phyloP scores from a whole-genome alignment of 92 coral and sea anemone species.

The Heliopora coerulea region DNA sequence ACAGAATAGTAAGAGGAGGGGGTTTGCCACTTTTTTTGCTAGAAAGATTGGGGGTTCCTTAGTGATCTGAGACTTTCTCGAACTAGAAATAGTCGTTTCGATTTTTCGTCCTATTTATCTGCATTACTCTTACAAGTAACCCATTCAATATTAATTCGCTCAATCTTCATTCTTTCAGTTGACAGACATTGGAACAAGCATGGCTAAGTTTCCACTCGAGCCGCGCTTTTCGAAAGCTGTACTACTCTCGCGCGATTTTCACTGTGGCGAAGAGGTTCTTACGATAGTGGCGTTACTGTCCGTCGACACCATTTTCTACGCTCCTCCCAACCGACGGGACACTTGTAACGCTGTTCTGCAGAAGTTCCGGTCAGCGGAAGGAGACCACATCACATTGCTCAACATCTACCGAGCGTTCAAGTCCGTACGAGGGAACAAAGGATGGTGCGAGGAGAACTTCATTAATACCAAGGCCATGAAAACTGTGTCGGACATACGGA shows the following conservation, averaged over 20 bases:
- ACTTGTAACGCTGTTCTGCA: slow-evolving; percentile 74
- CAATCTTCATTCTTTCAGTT: slow-evolving; percentile 64
- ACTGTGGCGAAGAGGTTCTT: slow-evolving; percentile 85
- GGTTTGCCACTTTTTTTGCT: too few relatives aligned
- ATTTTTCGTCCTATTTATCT: too few relatives aligned
- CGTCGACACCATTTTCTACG: slow-evolving; percentile 87
- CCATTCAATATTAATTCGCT: too few relatives aligned
- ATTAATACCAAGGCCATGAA: slow-evolving; percentile 85
- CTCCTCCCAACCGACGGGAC: slow-evolving; percentile 93
- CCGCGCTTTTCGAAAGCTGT: slow-evolving; percentile 86
- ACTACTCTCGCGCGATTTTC: slow-evolving; percentile 65
- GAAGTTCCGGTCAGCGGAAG: slow-evolving; percentile 91
- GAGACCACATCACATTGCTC: slow-evolving; percentile 87
- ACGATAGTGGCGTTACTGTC: slow-evolving; percentile 87
- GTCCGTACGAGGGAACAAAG: slow-evolving; percentile 71
- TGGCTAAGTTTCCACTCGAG: slow-evolving; percentile 92
- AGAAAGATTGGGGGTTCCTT: too few relatives aligned
- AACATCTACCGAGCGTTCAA: slow-evolving; percentile 95
- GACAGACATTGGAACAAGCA: slow-evolving; percentile 66
- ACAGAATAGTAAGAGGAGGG: too few relatives aligned
- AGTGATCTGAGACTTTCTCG: too few relatives aligned
- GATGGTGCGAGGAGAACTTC: slow-evolving; percentile 88
- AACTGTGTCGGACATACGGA: slow-evolving; percentile 80
- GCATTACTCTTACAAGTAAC: too few relatives aligned
- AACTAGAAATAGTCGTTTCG: too few relatives aligned